Conservation (phyloP, 2,888 invertebrate genomes). For the Exephanes ischioxanthus region DNA sequence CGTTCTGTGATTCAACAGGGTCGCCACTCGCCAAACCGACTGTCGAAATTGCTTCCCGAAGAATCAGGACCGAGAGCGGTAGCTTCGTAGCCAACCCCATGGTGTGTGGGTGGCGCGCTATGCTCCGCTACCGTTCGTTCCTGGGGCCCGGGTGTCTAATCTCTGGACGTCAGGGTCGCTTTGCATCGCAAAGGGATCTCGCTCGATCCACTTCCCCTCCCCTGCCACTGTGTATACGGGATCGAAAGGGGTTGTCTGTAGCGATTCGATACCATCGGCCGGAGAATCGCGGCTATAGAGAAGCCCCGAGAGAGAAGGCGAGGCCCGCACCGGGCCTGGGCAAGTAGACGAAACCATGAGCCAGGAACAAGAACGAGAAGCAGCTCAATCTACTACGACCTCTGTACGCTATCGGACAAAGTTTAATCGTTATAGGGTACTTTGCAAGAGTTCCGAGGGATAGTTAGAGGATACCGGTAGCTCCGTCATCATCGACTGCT, state of each 20-base stretch:
- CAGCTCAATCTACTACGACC: conserved; percentile 38
- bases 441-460: conserved; percentile 59
- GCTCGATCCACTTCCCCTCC: conserved; percentile 57
- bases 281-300: conserved; percentile 31
- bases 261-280: conserved; percentile 63
- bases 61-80: conserved; percentile 62
- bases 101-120: conserved; percentile 14
- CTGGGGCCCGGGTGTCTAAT: conserved; percentile 66
- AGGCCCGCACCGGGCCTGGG: conserved; percentile 20
- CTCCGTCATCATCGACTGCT: conserved; percentile 31
- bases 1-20: conserved; percentile 72
- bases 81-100: neutral
- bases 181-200: conserved; percentile 70
- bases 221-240: conserved; percentile 57
- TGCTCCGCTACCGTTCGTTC: conserved; percentile 62
- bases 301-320: conserved; percentile 15
- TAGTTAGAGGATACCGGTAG: conserved; percentile 54
- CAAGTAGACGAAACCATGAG: conserved; percentile 24
- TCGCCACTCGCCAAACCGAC: conserved; percentile 61
- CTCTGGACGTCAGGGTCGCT: conserved; percentile 68
- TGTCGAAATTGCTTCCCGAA: conserved; percentile 76
- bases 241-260: conserved; percentile 53
- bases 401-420: conserved; percentile 62
- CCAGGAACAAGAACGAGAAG: conserved; percentile 45
- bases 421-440: conserved; percentile 66